phyloP scores from a whole-genome alignment of 2,113 vertebrate genomes.

The Orycteropus afer region DNA sequence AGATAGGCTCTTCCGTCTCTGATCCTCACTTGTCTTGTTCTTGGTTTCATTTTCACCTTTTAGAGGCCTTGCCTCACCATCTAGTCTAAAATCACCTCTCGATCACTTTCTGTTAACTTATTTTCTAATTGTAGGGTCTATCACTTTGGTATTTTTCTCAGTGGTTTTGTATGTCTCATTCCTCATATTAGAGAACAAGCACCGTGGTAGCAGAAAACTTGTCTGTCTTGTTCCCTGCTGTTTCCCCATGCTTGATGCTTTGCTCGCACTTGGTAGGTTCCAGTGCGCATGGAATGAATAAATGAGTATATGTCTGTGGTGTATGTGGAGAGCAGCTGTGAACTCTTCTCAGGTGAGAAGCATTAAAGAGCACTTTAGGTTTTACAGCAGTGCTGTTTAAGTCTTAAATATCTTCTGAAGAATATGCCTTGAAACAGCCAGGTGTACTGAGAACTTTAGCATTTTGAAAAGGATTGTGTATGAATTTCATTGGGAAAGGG shows the following conservation, averaged over 20 bases:
- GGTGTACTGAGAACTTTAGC: constrained; percentile 15
- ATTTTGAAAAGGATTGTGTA: background rate
- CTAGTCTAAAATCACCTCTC: background rate
- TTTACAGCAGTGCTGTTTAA: background rate
- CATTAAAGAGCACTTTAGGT: background rate
- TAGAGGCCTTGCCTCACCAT: background rate
- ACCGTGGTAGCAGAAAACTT: background rate
- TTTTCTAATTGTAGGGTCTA: background rate
- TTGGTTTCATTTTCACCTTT: constrained; percentile 17
- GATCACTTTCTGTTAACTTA: background rate
- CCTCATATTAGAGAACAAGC: background rate
- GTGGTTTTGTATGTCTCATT: constrained; percentile 22
- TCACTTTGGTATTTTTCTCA: background rate
- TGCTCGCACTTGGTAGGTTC: background rate
- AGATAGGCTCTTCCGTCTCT: background rate
- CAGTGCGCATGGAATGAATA: background rate
- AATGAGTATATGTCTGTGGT: background rate
- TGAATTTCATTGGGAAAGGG: background rate
- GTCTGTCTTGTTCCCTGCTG: background rate
- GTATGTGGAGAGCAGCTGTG: background rate
- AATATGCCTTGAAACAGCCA: background rate
- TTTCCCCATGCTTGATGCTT: background rate
- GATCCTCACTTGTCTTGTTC: constrained; percentile 13
- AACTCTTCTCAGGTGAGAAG: background rate
- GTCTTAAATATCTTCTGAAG: background rate